Conservation (phyloP, 1,140 invertebrate species). For the Pseudomyrmex cubaensis region DNA sequence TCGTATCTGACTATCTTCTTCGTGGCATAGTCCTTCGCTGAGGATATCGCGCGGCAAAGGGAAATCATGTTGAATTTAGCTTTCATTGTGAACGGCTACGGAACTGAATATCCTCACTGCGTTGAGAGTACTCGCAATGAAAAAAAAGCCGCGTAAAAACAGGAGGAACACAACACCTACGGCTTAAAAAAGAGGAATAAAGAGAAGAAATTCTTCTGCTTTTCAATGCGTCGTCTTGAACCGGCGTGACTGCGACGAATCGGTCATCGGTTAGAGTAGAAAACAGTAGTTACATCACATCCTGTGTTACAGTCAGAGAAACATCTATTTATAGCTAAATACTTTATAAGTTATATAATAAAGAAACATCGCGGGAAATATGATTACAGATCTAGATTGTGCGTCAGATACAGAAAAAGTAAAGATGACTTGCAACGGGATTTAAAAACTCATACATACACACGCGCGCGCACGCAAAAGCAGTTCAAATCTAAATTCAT, state of each 20-base stretch:
- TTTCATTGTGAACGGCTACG: constrained; percentile 66
- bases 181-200: constrained; percentile 3
- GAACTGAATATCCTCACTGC: constrained; percentile 66
- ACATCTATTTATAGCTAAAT: too few relatives aligned
- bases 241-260: constrained; percentile 63
- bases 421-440: background rate
- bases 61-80: constrained; percentile 68
- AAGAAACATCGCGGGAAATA: constrained; percentile 9
- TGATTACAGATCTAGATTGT: constrained; percentile 24
- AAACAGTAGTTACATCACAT: constrained; percentile 32
- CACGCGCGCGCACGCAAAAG: too few relatives aligned
- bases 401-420: constrained; percentile 5
- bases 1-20: constrained; percentile 64
- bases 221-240: constrained; percentile 18
- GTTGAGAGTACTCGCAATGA: constrained; percentile 53
- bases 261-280: constrained; percentile 2
- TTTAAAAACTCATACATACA: background rate
- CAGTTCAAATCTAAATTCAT: background rate
- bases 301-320: background rate
- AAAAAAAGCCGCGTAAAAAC: constrained; percentile 26
- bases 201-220: constrained; percentile 38
- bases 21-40: constrained; percentile 12
- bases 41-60: constrained; percentile 26
- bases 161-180: constrained; percentile 21
- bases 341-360: too few relatives aligned